Evolutionary conservation across 2,113 vertebrate genomes (phyloP), one percentile per base, ranked within the genome.

Genomic region (Zosterops borbonicus): DNA sequence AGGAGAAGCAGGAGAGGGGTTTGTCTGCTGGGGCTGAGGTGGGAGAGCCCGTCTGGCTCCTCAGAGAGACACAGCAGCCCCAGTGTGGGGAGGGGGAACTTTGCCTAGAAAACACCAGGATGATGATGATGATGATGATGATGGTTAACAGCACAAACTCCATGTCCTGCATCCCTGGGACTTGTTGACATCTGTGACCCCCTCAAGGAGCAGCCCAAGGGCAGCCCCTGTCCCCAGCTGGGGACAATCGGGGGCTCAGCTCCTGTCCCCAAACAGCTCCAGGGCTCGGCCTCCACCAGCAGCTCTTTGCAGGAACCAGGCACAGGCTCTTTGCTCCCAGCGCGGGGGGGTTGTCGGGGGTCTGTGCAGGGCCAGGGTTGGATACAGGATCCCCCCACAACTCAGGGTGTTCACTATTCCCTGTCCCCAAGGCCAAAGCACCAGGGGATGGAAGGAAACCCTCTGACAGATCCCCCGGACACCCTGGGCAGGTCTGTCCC

Each of bases 401-500:
- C 77, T 20, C 52, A 13, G 76, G 44, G 3, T 1, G 12, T 15
- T 20, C 41, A 10, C 1, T 3, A n/a, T 7, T 33, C 55, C 23
- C 2, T 1, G 8, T 11, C 1, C 47, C 56, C 64, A 7, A 3
- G 31, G 55, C 64, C 60, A 27, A 41, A 41, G 70, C 12, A 37
- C 37, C 12, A 0, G 6, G 27, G 27, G 9, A 8, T 7, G 35
- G 37, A 20, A 2, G 37, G 37, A 39, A 39, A 16, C 19, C 6
- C 74, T 3, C 74, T 4, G 2, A 0, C 2, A 15, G 64, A 6
- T 4, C 6, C 39, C 33, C 81, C 1, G 42, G 44, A 25, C n/a
- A 3, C 31, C 47, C 44, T 0, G 1, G 1, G 6, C 11, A 12
- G 52, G 5, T 9, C 1, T 0, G 11, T 41, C 64, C 58, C 28